phyloP scores from a whole-genome alignment of 92 coral and sea anemone genomes.

The Blastomussa wellsi region DNA sequence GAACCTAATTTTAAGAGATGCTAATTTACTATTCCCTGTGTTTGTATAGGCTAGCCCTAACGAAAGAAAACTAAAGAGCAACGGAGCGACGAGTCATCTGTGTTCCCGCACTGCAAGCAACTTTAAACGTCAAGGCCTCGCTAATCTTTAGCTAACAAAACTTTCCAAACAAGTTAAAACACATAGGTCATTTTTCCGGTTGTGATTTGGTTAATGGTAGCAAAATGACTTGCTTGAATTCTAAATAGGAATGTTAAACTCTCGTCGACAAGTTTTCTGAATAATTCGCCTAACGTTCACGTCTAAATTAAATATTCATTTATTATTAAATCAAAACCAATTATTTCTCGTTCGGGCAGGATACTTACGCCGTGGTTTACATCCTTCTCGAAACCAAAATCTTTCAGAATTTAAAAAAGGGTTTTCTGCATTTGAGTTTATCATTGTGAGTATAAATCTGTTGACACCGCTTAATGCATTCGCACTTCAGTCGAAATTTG shows the following conservation, averaged over 20 bases:
- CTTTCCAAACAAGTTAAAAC: background rate
- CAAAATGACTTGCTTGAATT: background rate
- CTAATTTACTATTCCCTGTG: background rate
- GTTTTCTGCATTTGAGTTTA: background rate
- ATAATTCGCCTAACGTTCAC: background rate
- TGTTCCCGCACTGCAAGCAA: background rate
- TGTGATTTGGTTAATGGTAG: background rate
- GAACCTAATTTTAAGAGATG: background rate
- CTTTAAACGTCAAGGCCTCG: too few species aligned
- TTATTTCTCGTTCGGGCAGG: background rate
- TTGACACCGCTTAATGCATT: background rate
- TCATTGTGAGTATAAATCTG: background rate
- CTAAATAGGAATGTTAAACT: background rate
- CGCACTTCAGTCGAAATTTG: background rate
- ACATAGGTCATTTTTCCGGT: background rate
- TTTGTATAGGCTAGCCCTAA: background rate
- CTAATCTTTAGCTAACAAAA: background rate
- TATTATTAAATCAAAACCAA: background rate
- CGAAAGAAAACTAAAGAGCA: background rate
- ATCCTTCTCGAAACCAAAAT: background rate
- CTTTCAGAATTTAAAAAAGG: background rate
- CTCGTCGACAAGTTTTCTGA: background rate
- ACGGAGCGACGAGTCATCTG: background rate
- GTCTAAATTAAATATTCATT: background rate
- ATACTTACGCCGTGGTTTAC: background rate